Conservation (phyloP, 2,888 invertebrate genomes). For the Sphinx pinastri region DNA sequence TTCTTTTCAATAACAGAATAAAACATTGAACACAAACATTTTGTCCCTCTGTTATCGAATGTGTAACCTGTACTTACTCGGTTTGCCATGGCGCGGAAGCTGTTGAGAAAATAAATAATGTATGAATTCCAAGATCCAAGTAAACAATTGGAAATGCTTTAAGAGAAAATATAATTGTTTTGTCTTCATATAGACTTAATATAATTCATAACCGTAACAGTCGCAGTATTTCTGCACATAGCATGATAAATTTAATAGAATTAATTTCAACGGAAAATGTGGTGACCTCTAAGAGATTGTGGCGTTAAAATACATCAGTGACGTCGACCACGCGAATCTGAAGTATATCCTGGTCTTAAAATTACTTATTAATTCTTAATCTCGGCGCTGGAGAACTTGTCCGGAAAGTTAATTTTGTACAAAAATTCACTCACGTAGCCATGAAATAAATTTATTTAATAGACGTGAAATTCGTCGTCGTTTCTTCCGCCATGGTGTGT, state of each 20-base stretch:
- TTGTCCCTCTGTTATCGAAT: too few relatives aligned
- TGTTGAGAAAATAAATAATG: background rate
- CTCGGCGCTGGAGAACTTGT: slow-evolving; percentile 37
- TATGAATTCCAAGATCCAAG: background rate
- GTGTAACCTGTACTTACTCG: too few relatives aligned
- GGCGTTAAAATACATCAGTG: slow-evolving; percentile 10
- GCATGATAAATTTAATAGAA: background rate
- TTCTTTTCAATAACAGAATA: too few relatives aligned
- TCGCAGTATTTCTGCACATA: background rate
- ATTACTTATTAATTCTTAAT: slow-evolving; percentile 43
- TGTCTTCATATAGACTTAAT: background rate
- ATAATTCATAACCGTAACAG: background rate
- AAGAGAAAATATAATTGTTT: slow-evolving; percentile 1
- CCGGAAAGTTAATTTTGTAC: slow-evolving; percentile 35
- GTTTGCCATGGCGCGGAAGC: too few relatives aligned
- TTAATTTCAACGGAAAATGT: background rate
- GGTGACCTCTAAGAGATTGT: background rate
- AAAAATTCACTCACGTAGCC: slow-evolving; percentile 1
- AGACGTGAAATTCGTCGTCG: slow-evolving; percentile 28
- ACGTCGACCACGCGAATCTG: slow-evolving; percentile 27
- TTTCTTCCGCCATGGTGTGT: background rate
- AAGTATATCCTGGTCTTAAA: slow-evolving; percentile 38
- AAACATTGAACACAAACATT: too few relatives aligned
- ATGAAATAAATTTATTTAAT: slow-evolving; percentile 35
- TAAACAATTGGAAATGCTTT: background rate